phyloP scores from a whole-genome alignment of 2,113 vertebrate genomes.

The Calonectris borealis region DNA sequence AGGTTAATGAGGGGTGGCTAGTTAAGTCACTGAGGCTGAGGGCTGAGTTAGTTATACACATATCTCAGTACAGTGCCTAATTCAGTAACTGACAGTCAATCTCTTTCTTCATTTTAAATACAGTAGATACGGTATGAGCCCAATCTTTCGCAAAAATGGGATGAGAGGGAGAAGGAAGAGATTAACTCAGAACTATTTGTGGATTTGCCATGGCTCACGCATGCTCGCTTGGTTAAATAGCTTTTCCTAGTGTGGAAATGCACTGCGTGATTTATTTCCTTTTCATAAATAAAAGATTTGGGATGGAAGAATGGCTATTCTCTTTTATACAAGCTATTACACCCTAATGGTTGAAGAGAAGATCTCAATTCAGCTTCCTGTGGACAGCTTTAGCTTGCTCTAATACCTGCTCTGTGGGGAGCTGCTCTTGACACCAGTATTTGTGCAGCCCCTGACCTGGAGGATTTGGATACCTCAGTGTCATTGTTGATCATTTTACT shows the following conservation, averaged over 20 bases:
- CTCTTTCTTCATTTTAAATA: conserved; percentile 39
- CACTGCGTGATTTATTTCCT: conserved; percentile 43
- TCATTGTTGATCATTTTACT: background rate
- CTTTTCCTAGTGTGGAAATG: conserved; percentile 54
- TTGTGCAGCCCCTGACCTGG: background rate
- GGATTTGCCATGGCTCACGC: conserved; percentile 37
- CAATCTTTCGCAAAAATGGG: conserved; percentile 28
- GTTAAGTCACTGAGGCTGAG: conserved; percentile 7
- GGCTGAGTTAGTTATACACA: conserved; percentile 16
- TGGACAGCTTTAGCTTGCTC: background rate
- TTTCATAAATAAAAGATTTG: conserved; percentile 63
- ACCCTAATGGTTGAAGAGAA: background rate
- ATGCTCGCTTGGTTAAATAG: conserved; percentile 53
- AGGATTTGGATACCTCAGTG: background rate
- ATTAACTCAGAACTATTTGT: conserved; percentile 42
- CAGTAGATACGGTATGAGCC: background rate
- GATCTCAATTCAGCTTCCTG: background rate
- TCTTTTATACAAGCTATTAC: conserved; percentile 37
- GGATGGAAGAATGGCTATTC: conserved; percentile 45
- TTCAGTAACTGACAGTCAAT: conserved; percentile 46
- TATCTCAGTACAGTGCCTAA: background rate
- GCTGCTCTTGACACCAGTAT: background rate
- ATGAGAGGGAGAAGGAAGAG: conserved; percentile 24
- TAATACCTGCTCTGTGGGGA: background rate
- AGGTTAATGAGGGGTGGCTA: conserved; percentile 32